Evolutionary conservation across 2,113 vertebrate species (phyloP).

Genomic region (Neolamprologus variostigma): DNA sequence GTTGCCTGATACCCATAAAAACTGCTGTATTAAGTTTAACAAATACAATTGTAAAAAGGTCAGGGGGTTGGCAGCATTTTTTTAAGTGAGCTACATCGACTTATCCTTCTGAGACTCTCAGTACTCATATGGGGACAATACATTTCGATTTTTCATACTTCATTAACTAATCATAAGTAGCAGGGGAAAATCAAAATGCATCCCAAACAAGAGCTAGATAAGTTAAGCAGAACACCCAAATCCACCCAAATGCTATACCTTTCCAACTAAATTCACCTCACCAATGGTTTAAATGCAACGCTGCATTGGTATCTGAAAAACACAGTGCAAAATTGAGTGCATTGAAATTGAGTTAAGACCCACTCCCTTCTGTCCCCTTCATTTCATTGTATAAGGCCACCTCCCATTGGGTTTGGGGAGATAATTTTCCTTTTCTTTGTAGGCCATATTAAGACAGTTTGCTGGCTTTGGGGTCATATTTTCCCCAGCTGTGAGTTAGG

Average conservation of each 20-base stretch:
- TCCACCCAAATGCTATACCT: fast-evolving
- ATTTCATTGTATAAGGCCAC: neutral
- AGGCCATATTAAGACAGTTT: neutral
- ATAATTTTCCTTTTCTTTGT: fast-evolving
- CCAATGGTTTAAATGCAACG: neutral
- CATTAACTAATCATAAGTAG: neutral
- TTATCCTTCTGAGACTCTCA: neutral
- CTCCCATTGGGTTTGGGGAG: fast-evolving
- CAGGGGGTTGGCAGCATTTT: fast-evolving
- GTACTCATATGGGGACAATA: neutral
- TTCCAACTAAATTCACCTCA: neutral
- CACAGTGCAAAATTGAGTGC: neutral
- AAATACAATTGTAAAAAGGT: fast-evolving
- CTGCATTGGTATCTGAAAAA: neutral
- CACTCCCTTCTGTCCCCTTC: neutral
- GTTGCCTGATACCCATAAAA: neutral
- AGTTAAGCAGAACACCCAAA: neutral
- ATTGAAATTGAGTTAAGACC: neutral
- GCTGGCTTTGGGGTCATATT: neutral
- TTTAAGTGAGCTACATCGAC: neutral
- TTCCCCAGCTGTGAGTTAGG: neutral
- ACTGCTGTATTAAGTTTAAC: neutral
- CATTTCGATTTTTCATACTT: neutral
- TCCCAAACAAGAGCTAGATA: neutral
- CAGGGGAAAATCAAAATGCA: fast-evolving